Base-by-base conservation (phyloP, 2,113 vertebrate species). In the Lasiurus cinereus region DNA sequence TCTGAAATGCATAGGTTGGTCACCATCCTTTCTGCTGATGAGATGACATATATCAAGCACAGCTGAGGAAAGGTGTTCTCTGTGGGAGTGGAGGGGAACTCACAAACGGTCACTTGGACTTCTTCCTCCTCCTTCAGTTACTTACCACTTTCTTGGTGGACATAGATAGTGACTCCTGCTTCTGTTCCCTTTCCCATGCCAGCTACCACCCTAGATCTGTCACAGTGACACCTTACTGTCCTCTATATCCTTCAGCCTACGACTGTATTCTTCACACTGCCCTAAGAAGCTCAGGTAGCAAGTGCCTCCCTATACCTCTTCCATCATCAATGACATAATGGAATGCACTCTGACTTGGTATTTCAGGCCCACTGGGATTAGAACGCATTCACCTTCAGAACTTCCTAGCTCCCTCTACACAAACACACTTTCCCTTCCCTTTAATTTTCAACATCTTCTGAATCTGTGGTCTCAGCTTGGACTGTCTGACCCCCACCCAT, bases 1-100 rank as follows among this genome's bases (percentile, higher is more conserved):
- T 52, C 39, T 80, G 66, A 76, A 27, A 56, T 4, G 43, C 19
- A 9, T 1, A 5, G 0, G 2, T 1, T 18, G 33, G 22, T 15
- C 31, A 3, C 29, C 21, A 1, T 16, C 21, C 50, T 90, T 66
- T 31, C 7, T 74, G 43, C 27, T 36, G 5, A n/a, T 48, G 14
- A 77, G 77, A 14, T 1, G 9, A 72, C 39, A 16, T 0, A 0
- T 3, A 3, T 16, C 19, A 31, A 15, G 54, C 19, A 14, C 8
- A 52, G 27, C 4, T 12, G 59, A 70, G 27, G 31, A 16, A 9
- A 6, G 0, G 31, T 36, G 66, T 36, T 18, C 56, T 59, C 33
- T 4, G 74, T 24, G 48, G 14, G 43, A 43, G 21, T 59, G 62
- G 27, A 56, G 18, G 48, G 18, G 3, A 19, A 9, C 46, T 50